These are phyloP conservation scores for Congeria kusceri DNA, from an alignment of 2,888 invertebrate genomes.

Conservation along the genomic window DNA sequence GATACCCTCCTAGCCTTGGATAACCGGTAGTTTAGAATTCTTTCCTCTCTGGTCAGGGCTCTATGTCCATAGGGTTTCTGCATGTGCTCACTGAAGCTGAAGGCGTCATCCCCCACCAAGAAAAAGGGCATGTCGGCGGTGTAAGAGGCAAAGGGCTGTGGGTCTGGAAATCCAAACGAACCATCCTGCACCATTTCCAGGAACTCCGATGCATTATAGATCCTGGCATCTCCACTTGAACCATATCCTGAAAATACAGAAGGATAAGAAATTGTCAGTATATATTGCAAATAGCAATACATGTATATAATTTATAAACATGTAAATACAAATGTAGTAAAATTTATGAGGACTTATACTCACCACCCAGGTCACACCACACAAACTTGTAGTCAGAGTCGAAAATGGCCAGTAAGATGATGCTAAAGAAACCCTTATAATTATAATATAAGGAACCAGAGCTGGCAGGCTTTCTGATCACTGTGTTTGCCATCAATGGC, in stretches of 20 bases:
- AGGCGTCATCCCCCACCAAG: slow-evolving; percentile 29
- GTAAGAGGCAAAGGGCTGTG: slow-evolving; percentile 20
- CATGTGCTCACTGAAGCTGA: slow-evolving; percentile 24
- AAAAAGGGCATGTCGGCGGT: slow-evolving; percentile 31
- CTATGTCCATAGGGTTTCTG: slow-evolving; percentile 32
- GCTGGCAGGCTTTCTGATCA: slow-evolving; percentile 6
- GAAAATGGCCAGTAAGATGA: slow-evolving; percentile 8
- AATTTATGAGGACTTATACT: slow-evolving; percentile 29
- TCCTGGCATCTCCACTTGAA: slow-evolving; percentile 32
- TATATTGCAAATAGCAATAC: slow-evolving; percentile 33
- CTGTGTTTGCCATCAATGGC: slow-evolving; percentile 5
- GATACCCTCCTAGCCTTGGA: slow-evolving; percentile 34
- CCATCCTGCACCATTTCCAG: slow-evolving; percentile 27
- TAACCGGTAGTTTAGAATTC: slow-evolving; percentile 33
- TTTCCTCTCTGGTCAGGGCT: slow-evolving; percentile 23
- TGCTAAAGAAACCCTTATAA: slow-evolving; percentile 2
- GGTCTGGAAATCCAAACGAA: slow-evolving; percentile 24
- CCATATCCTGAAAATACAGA: slow-evolving; percentile 32
- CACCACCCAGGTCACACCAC: slow-evolving; percentile 22
- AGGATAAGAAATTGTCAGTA: slow-evolving; percentile 32
- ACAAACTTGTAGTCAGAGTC: slow-evolving; percentile 1
- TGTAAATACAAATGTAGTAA: slow-evolving; percentile 23
- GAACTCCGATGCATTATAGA: slow-evolving; percentile 36
- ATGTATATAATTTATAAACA: slow-evolving; percentile 21
- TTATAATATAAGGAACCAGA: slow-evolving; percentile 9